phyloP scores from a whole-genome alignment of 2,797 vertebrate species.

The Melanotaenia parkinsoni region DNA sequence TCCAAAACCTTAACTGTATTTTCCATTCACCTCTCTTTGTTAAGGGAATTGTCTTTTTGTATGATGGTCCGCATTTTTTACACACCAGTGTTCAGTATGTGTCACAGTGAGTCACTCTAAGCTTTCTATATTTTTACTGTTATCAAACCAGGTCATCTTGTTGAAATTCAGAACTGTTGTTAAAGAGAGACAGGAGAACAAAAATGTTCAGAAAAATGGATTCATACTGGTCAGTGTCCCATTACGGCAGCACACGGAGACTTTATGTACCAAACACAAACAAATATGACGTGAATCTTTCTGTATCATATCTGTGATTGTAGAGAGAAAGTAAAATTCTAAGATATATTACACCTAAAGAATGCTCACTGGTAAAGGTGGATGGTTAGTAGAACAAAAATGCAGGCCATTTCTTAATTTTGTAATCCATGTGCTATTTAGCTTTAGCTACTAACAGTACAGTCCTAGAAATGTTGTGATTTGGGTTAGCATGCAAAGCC shows the following conservation, averaged over 20 bases:
- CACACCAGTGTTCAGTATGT: not conserved
- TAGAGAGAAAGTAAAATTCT: not conserved
- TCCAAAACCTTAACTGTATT: not conserved
- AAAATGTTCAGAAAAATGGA: constrained; percentile 14
- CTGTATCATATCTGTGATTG: not conserved
- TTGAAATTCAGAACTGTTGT: constrained; percentile 22
- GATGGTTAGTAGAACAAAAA: not conserved
- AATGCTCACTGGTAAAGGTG: not conserved
- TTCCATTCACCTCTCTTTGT: not conserved
- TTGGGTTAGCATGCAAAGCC: not conserved
- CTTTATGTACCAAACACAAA: not conserved
- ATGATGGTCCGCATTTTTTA: not conserved
- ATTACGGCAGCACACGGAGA: constrained; percentile 2
- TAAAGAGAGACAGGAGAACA: constrained; percentile 13
- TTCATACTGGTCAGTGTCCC: constrained; percentile 20
- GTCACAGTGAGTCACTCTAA: not conserved
- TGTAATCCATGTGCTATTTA: not conserved
- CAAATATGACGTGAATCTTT: not conserved
- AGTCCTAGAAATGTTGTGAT: not conserved
- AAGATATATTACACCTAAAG: not conserved
- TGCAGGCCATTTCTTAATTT: not conserved
- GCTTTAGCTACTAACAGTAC: not conserved
- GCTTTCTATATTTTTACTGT: not conserved
- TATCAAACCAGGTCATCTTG: constrained; percentile 28
- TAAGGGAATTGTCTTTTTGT: not conserved